Base-by-base conservation (phyloP, 2,797 vertebrate genomes). In the Graptemys geographica region DNA sequence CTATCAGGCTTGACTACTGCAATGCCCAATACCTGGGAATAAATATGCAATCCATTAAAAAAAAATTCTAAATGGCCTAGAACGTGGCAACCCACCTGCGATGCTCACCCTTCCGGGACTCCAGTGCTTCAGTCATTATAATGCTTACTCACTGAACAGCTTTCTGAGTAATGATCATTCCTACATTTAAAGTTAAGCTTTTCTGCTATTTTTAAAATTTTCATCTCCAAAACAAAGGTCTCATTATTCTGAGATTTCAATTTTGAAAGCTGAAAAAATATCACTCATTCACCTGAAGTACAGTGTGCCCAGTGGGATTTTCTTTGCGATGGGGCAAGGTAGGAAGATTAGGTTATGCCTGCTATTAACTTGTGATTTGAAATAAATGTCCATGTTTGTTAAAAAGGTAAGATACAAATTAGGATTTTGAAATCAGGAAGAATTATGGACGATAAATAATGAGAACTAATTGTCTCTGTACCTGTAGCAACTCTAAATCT, bases 251-350 rank as follows among this genome's bases (percentile, higher is more conserved):
- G 31, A 62, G 31, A 62, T 62, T 59, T 59, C 57, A 59, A 6
- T 59, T 59, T 31, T 59, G 57, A 59, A 28, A 59, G 57, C 27
- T 59, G 57, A 37, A 69, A 69, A n/a, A n/a, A 69, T 37, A 65
- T n/a, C 65, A 69, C 15, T 37, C 33, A 69, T 69, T 41, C 19
- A 41, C 18, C 19, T 72, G 21, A 41, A 4, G 37, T 41, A 72
- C n/a, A 11, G 37, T 72, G 19, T 93, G 15, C 27, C 47, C 19
- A 9, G 78, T 28, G 53, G 65, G 27, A 5, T 79, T 51, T 62
- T 11, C 15, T 41, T 41, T 65, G 5, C 10, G 3, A 21, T 1
- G 15, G 8, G 62, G 31, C 41, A 15, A 0, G 0, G 3, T 16
- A 4, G 81, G 49, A 83, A 74, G 79, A 59, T 2, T 5, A 41